Conservation (phyloP, 2,797 vertebrate genomes). For the Phrynocephalus guinanensis region DNA sequence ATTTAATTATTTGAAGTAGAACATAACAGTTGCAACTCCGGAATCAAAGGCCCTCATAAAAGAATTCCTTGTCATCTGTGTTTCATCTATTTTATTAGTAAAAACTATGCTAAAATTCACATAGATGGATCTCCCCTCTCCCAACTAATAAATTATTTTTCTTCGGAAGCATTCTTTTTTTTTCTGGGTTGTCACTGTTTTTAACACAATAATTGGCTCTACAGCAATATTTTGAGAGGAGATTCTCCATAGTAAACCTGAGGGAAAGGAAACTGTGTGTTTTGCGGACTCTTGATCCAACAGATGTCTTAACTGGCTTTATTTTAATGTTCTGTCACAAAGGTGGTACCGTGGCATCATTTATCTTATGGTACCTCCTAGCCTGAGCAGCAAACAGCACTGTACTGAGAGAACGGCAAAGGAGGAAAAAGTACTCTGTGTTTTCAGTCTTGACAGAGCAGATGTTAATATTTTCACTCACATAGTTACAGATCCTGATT, state of each 20-base stretch:
- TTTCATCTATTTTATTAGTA: not conserved
- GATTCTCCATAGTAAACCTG: too few relatives aligned
- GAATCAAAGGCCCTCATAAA: not conserved
- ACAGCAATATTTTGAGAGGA: too few relatives aligned
- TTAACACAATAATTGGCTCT: not conserved
- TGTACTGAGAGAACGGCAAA: not conserved
- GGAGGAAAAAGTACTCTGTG: too few relatives aligned
- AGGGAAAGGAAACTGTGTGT: too few relatives aligned
- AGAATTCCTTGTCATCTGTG: not conserved
- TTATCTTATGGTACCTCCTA: not conserved
- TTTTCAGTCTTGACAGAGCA: not conserved
- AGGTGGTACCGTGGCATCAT: not conserved
- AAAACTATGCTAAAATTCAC: not conserved
- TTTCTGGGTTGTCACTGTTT: too few relatives aligned
- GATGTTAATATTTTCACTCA: not conserved
- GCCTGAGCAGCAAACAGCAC: not conserved
- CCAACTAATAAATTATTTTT: not conserved
- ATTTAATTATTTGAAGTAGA: conserved; percentile 57
- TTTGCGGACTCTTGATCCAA: too few relatives aligned
- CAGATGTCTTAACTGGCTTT: not conserved
- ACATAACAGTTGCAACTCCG: conserved; percentile 36
- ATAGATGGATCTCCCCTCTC: too few relatives aligned
- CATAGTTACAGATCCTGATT: too few relatives aligned
- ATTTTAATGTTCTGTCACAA: not conserved
- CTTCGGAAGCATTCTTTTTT: not conserved